These are phyloP conservation scores for Synergus gifuensis DNA, from an alignment of 2,888 invertebrate genomes.

Conservation along the genomic window DNA sequence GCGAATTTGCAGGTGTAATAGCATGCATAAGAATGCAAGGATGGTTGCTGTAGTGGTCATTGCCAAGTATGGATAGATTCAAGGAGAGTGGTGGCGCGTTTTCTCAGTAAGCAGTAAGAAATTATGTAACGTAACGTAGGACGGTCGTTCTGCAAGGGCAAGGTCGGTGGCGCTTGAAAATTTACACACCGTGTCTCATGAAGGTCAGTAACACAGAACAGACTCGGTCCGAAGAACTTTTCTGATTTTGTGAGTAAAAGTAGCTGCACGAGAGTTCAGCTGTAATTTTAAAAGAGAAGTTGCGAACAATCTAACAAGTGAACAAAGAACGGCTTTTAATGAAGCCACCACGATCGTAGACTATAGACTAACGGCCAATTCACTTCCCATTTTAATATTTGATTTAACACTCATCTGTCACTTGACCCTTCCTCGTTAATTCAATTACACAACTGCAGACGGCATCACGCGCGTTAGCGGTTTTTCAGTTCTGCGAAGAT, in stretches of 20 bases:
- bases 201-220: slow-evolving; percentile 18
- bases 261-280: no score
- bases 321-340: no score
- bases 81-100: slow-evolving; percentile 35
- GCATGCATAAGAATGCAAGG: slow-evolving; percentile 19
- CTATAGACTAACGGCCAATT: neutral
- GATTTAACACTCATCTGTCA: neutral
- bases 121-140: slow-evolving; percentile 44
- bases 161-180: slow-evolving; percentile 49
- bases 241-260: no score
- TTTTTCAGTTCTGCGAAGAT: slow-evolving; percentile 52
- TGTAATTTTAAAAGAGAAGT: no score
- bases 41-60: neutral
- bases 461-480: slow-evolving; percentile 10
- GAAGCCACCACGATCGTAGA: no score
- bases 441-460: slow-evolving; percentile 51
- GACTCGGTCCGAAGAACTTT: neutral
- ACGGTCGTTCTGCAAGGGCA: slow-evolving; percentile 45
- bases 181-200: slow-evolving; percentile 36
- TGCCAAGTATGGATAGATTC: slow-evolving; percentile 8
- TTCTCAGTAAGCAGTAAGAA: slow-evolving; percentile 43
- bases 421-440: slow-evolving; percentile 44
- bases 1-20: slow-evolving; percentile 8
- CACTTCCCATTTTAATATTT: neutral
- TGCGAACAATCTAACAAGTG: no score